Base-by-base conservation (phyloP, 2,888 invertebrate genomes). In the Dorcus hopei region DNA sequence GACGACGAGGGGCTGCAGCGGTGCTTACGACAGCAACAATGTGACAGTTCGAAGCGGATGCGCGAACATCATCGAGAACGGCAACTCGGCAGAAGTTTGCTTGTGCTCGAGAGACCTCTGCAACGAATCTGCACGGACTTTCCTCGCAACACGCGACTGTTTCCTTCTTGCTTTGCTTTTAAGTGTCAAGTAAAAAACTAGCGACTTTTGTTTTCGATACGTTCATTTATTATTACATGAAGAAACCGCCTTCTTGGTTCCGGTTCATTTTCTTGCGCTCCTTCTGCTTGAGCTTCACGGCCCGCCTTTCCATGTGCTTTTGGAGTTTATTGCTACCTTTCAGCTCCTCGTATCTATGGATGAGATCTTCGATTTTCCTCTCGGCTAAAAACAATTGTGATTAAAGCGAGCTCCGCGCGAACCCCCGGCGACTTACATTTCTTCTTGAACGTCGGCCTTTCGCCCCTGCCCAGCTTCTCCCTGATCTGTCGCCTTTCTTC, bases 301-400 rank as follows among this genome's bases (percentile, higher is more conserved):
- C 84, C 57, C 91, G 83, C 63, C 91, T 88, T 69, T 89, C 87
- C 64, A 95, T 84, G 72, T 95, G 93, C 65, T 93, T 88, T 64
- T 89, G 87, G 2, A 95, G 76, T 69, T 88, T 88, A 8, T 93
- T 92, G 0, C 84, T 80, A 52, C 87, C 85, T 76, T 94, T 93
- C 49, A 95, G 74, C 50, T 89, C 87, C 63, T 91, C 90, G 72
- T 89, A 95, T 73, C 93, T 89, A 39, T 87, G 84, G 1, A 94
- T 88, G 47, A 95, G 78, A 38, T 88, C 85, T 62, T 89, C 82
- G 2, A 92, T 83, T 58, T 87, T 87, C 68, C 85, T 85, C 71
- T 93, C 93, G 74, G 91, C 94, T 94, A 79, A 33, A 86, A 40
- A 19, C 57, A 54, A 48, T 14, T 11, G 19, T 38, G 42, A 49